Evolutionary conservation across 2,113 vertebrate species (phyloP), one percentile per base, ranked within the genome.

Genomic region (Abramis brama): DNA sequence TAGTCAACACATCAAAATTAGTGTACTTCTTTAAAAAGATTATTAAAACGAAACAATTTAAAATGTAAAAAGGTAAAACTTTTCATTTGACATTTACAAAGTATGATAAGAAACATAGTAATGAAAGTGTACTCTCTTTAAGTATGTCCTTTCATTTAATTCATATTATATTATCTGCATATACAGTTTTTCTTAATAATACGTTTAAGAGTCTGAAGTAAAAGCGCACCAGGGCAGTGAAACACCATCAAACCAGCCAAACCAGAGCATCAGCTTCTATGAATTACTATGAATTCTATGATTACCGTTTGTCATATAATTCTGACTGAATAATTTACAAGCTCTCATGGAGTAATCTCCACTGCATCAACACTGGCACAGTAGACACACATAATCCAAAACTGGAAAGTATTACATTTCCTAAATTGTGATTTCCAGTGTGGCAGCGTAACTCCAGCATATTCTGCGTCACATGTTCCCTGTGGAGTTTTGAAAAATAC

Each of bases 311-410:
- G 57, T 17, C 57, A 62, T 80, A 12, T 62, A 62, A 27, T 39
- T 60, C 57, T 25, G 71, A 74, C 43, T 80, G 78, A 64, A 80
- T 64, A 27, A 80, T 80, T 80, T 11, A 80, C n/a, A 25, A 74
- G 11, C n/a, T 47, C 47, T 74, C 71, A 27, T 25, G 36, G 23
- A 52, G 43, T 45, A 80, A 45, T n/a, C 6, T 79, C 3, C 55
- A 36, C 4, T 71, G 19, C 68, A 71, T 71, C 68, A 21, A 21
- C 21, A n/a, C 50, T 30, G 36, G 30, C 17, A 36, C 76, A n/a
- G 52, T 7, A 15, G 71, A 74, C 23, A 47, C 6, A n/a, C n/a
- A 47, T 47, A 25, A 13, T 74, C 43, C n/a, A 27, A 74, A 47
- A 47, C 71, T 47, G 39, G 39, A 74, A 74, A 4, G n/a, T 47